phyloP scores from a whole-genome alignment of 1,140 invertebrate genomes.

The Paraescarpia echinospica region DNA sequence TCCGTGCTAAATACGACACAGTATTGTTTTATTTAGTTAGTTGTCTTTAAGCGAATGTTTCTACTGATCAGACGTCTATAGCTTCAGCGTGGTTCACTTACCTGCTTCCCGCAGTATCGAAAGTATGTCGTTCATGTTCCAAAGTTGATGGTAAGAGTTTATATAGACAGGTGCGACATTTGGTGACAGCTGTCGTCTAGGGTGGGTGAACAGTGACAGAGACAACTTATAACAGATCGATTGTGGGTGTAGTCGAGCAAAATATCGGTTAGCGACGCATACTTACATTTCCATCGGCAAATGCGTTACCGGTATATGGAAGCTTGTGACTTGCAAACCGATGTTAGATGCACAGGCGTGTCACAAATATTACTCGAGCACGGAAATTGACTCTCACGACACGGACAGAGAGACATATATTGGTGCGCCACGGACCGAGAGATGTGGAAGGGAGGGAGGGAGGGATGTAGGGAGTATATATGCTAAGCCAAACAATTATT shows the following conservation, averaged over 20 bases:
- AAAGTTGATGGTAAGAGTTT: background rate
- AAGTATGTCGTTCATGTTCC: background rate
- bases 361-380: too few species aligned
- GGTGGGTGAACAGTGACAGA: background rate
- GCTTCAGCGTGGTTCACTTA: background rate
- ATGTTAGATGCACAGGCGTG: too few species aligned
- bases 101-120: background rate
- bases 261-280: background rate
- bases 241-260: background rate
- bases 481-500: too few species aligned
- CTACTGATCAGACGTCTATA: background rate
- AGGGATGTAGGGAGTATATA: too few species aligned
- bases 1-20: background rate
- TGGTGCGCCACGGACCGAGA: too few species aligned
- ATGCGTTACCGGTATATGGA: too few species aligned
- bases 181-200: background rate
- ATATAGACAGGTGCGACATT: background rate
- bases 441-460: too few species aligned
- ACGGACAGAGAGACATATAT: too few species aligned
- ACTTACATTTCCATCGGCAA: background rate
- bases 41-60: background rate
- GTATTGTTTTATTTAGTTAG: background rate
- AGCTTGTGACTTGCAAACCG: too few species aligned
- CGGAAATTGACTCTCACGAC: too few species aligned
- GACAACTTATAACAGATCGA: background rate